Evolutionary conservation across 1,140 invertebrate genomes (phyloP), one percentile per base, ranked within the genome.

Genomic region (Zaprionus kolodkinae): DNA sequence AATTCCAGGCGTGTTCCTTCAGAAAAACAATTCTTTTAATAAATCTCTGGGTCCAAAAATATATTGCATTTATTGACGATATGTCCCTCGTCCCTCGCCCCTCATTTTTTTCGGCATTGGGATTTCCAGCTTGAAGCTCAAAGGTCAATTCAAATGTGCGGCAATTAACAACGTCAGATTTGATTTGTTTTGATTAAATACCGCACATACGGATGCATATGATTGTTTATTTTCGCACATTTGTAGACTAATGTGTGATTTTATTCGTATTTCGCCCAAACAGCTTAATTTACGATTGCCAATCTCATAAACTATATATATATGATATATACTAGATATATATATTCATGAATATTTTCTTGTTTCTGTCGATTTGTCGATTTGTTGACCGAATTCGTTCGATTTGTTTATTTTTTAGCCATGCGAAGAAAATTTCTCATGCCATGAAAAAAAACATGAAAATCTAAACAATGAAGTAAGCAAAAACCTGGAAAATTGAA

Each of bases 361-460:
- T 13, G 12, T 55, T 7, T 30, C 12, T 33, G 2, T 27, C 65
- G 25, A 36, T 50, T 75, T 63, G 71, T 79, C 65, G 25, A 36
- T 50, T 75, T 63, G 71, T 79, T 75, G 45, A 12, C 27, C 27
- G 25, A 55, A 55, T 55, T 55, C 27, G 30, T 35, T 25, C 65
- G 36, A 30, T 50, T 75, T 63, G 71, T 79, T 75, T 69, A 75
- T 70, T 79, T 52, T 75, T 75, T 50, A 21, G 38, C 13, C 17
- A 15, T 38, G 43, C 13, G n/a, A 38, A n/a, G 36, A 59, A 33
- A 33, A 50, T 63, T 27, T 45, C 40, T 15, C 27, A 6, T 9
- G 27, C 21, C 21, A 27, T 21, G 15, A 65, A 40, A 65, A 40
- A 65, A 30, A 56, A 38, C 15, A 35, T 11, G 52, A 66, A 45